phyloP scores from a whole-genome alignment of 1,140 invertebrate species.

The Zaprionus inermis region DNA sequence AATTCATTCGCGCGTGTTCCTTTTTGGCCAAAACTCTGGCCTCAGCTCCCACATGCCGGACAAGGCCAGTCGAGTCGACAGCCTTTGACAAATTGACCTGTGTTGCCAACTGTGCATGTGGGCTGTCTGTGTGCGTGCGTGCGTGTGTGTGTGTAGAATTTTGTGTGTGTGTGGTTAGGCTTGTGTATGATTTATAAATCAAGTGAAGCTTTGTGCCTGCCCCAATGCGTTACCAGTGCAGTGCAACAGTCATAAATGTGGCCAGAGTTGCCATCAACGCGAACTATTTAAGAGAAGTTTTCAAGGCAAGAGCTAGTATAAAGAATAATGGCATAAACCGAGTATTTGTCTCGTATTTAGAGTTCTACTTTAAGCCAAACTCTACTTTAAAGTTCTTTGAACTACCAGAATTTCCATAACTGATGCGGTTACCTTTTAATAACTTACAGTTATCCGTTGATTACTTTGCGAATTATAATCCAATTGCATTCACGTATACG shows the following conservation, averaged over 20 bases:
- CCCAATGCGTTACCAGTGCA: constrained; percentile 14
- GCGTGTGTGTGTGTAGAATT: constrained; percentile 30
- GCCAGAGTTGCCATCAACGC: neutral
- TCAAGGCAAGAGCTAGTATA: neutral
- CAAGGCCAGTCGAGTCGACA: constrained; percentile 38
- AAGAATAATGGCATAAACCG: too few relatives aligned
- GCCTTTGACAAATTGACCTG: constrained; percentile 51
- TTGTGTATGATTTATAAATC: constrained; percentile 50
- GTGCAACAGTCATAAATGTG: constrained; percentile 16
- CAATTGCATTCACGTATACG: too few relatives aligned
- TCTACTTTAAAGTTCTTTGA: too few relatives aligned
- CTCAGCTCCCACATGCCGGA: neutral
- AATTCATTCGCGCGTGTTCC: constrained; percentile 67
- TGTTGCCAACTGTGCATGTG: constrained; percentile 6
- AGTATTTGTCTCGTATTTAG: too few relatives aligned
- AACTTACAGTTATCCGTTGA: too few relatives aligned
- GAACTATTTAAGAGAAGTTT: neutral
- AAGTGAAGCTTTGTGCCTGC: constrained; percentile 18
- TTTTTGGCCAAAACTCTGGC: constrained; percentile 22
- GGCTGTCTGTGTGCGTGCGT: constrained; percentile 6
- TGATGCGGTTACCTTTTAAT: too few relatives aligned
- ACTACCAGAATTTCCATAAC: too few relatives aligned
- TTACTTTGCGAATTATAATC: too few relatives aligned
- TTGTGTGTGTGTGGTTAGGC: constrained; percentile 15
- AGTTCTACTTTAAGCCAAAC: too few relatives aligned